These are phyloP conservation scores for Homarus gammarus DNA, from an alignment of 2,888 invertebrate genomes.

Conservation along the genomic window DNA sequence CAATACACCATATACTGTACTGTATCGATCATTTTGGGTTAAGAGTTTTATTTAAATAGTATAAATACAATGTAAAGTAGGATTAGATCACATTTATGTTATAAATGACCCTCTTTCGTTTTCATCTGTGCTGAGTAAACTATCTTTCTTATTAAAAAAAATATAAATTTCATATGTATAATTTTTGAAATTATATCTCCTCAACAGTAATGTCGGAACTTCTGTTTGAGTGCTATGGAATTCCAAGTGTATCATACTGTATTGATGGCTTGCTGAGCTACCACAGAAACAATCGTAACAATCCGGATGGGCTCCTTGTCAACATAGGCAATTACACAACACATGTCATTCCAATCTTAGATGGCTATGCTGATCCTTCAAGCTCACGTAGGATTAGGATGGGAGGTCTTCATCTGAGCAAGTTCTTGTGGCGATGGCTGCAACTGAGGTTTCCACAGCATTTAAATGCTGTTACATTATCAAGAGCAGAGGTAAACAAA, in stretches of 20 bases:
- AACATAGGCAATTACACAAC: constrained; percentile 93
- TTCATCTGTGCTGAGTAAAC: neutral
- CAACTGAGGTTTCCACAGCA: constrained; percentile 97
- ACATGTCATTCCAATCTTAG: constrained; percentile 91
- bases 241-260: constrained; percentile 92
- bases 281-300: constrained; percentile 81
- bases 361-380: constrained; percentile 85
- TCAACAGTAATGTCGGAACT: constrained; percentile 87
- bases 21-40: no score
- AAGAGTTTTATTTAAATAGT: no score
- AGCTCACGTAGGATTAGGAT: constrained; percentile 91
- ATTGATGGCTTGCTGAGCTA: constrained; percentile 90
- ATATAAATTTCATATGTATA: neutral
- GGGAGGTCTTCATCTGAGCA: constrained; percentile 91
- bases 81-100: no score
- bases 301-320: constrained; percentile 85
- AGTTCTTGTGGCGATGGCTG: constrained; percentile 90
- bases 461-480: constrained; percentile 88
- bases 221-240: constrained; percentile 93
- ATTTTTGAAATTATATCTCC: constrained; percentile 4
- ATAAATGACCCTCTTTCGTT: no score
- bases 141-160: neutral
- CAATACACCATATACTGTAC: no score
- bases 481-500: constrained; percentile 10
- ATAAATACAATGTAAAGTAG: no score